Base-by-base conservation (phyloP, 2,888 invertebrate species). In the Agonopterix alstromeriana region DNA sequence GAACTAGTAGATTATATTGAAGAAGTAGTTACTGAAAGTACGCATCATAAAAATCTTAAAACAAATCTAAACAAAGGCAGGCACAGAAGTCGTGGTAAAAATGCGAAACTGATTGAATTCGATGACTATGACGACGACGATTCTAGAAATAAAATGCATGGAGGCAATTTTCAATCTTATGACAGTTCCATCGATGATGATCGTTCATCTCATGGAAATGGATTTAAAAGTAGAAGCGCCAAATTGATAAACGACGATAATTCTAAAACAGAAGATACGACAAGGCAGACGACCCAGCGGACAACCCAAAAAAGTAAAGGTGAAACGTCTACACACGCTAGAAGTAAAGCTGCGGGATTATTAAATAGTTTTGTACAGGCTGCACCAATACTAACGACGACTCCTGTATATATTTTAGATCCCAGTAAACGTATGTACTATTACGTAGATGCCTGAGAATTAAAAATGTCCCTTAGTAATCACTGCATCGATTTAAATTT, bases 341-440 rank as follows among this genome's bases (percentile, higher is more conserved):
- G 70, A 53, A 67, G 55, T 45, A 79, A 66, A 48, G 73, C 84
- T 8, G 82, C 83, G 2, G 70, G 57, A 9, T 58, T 87, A n/a
- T 61, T 89, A 2, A 82, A 76, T 36, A 82, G 77, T 47, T 85
- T 82, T 58, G 87, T 73, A 8, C 77, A 80, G 58, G 83, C 79
- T 10, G 76, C 73, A 4, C 83, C 87, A 2, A 65, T 81, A 49
- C 57, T 86, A 9, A 82, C 86, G 0, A 82, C 80, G 1, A 81
- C 82, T 0, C 80, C 83, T 10, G 66, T 67, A 1, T 89, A 76
- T 49, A 89, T 89, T 55, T 63, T 86, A 63, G 88, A 89, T 58
- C 89, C 89, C 35, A 87, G 89, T 54, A 87, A 89, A 70, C 71
- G 89, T 56, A 84, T 84, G 82, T 89, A 89, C 63, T 89, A 85